Evolutionary conservation across 2,888 invertebrate species (phyloP).

Genomic region (Muscina levida): DNA sequence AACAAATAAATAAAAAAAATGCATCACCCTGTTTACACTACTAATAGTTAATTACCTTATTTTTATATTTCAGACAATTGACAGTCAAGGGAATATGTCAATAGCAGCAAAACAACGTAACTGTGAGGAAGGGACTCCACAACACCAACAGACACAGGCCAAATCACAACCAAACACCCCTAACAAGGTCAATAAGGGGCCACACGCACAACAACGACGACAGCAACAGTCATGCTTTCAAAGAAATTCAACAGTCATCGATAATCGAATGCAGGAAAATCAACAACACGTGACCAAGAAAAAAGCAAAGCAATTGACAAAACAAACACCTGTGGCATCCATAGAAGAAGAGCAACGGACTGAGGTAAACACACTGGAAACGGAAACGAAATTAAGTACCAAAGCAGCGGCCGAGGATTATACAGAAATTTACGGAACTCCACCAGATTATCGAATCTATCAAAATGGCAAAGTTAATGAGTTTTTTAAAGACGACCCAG

Average conservation of each 20-base stretch:
- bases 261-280: not conserved
- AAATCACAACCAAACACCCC: constrained; percentile 2
- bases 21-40: too few species aligned
- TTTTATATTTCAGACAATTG: too few species aligned
- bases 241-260: not conserved
- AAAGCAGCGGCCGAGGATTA: not conserved
- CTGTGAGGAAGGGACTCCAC: not conserved
- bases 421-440: not conserved
- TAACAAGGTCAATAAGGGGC: not conserved
- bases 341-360: not conserved
- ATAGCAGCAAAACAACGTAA: constrained; percentile 32
- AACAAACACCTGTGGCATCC: constrained; percentile 47
- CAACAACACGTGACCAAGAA: constrained; percentile 30
- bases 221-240: not conserved
- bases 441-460: constrained; percentile 68
- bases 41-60: too few species aligned
- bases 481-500: constrained; percentile 69
- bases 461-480: constrained; percentile 70
- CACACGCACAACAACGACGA: too few species aligned
- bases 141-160: not conserved
- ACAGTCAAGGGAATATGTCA: too few species aligned
- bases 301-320: constrained; percentile 37
- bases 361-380: constrained; percentile 7
- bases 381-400: not conserved
- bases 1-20: too few species aligned